Base-by-base conservation (phyloP, 2,888 invertebrate genomes). In the Hartigia nigra region DNA sequence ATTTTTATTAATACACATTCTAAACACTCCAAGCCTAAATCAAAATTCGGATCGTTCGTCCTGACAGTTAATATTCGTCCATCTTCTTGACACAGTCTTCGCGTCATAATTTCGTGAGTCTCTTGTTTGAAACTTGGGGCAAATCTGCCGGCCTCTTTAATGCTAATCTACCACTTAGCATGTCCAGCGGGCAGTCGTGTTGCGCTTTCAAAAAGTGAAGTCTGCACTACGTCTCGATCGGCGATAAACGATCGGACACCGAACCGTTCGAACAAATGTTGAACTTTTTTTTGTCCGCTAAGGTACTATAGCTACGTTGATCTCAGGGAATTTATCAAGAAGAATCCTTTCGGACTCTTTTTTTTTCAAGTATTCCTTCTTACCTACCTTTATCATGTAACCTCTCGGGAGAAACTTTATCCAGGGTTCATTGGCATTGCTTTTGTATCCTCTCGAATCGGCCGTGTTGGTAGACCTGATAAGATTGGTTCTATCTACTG, bases 151-250 rank as follows among this genome's bases (percentile, higher is more conserved):
- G 72, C 72, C 35, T 34, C 31, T 72, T 72, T 72, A 72, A 72
- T 72, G 72, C 72, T 72, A 72, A 72, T 72, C 72, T 31, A 31
- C 72, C 72, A 72, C 72, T 72, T 72, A 72, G 72, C 72, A 72
- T 34, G 31, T 34, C 31, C 72, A 3, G 72, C 72, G 12, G 72
- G 12, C 31, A 72, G 32, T 72, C 72, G 72, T 34, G 72, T 34
- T 34, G 34, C 3, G 23, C 35, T 72, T 72, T 72, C 12, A 32
- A 31, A 72, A 72, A 72, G 72, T 72, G 23, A 72, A 35, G 23
- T 34, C 35, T 34, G 72, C 55, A 55, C 55, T 55, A 55, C 55
- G 23, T 55, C 55, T 55, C 55, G 55, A 55, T 55, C 55, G 5
- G 55, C 55, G 23, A 55, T 55, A 55, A 55, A 55, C 55, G 55